A percentile compares a stretch with the other conserved stretches of the same genome.
phyloP scores from a whole-genome alignment of 1,140 invertebrate genomes.

The Daktulosphaira vitifoliae region DNA sequence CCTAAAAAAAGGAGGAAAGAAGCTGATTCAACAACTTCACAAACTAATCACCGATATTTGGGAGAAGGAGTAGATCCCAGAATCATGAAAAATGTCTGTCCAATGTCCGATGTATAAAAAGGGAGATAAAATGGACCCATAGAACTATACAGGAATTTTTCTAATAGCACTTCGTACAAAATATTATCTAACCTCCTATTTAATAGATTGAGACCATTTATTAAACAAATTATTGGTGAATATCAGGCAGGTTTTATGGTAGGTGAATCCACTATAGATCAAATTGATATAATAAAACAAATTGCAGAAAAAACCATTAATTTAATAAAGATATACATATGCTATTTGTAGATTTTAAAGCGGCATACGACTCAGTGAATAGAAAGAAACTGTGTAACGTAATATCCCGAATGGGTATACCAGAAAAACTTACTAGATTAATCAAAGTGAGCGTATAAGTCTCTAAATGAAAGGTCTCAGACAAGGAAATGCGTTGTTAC shows the following conservation, averaged over 20 bases:
- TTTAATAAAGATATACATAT: no score
- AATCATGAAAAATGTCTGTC: constrained; percentile 21
- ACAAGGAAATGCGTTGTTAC: no score
- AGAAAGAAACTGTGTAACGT: no score
- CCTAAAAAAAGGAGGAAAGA: constrained; percentile 30
- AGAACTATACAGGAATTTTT: constrained; percentile 33
- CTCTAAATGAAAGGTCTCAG: no score
- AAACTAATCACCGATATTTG: constrained; percentile 8
- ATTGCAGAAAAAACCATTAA: neutral
- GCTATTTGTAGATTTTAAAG: no score
- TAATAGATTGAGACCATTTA: constrained; percentile 11
- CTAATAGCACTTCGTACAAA: constrained; percentile 34
- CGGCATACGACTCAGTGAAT: no score
- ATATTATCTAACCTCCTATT: constrained; percentile 34
- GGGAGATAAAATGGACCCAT: constrained; percentile 28
- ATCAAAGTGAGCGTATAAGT: no score
- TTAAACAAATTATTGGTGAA: constrained; percentile 19
- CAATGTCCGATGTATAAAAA: constrained; percentile 31
- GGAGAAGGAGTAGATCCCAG: constrained; percentile 36
- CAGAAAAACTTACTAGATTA: no score
- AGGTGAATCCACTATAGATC: constrained; percentile 29
- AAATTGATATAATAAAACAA: constrained; percentile 36
- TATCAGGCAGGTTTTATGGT: constrained; percentile 25
- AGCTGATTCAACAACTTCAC: constrained; percentile 4
- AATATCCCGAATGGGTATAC: no score